Base-by-base conservation (phyloP, 2,797 vertebrate species). In the Borostomias antarcticus region DNA sequence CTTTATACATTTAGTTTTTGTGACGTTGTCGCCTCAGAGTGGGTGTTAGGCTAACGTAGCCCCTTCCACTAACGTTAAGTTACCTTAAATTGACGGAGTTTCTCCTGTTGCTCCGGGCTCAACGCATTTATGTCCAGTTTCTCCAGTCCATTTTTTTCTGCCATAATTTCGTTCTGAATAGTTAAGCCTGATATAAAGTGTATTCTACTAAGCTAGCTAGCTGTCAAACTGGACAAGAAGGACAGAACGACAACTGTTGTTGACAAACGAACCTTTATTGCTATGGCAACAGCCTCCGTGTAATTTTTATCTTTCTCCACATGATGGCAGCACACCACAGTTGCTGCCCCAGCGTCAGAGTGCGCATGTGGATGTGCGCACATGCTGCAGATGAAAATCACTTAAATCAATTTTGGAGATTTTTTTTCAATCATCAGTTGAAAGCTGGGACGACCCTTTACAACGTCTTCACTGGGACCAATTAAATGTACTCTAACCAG, bases 11-110 rank as follows among this genome's bases (percentile, higher is more conserved):
- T n/a, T n/a, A n/a, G n/a, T n/a, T n/a, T n/a, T n/a, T n/a, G n/a
- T n/a, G n/a, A n/a, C n/a, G n/a, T n/a, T n/a, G n/a, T n/a, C n/a
- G n/a, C n/a, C n/a, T n/a, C n/a, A n/a, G n/a, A n/a, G n/a, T n/a
- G n/a, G n/a, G n/a, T n/a, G n/a, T n/a, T n/a, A n/a, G n/a, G n/a
- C n/a, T n/a, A n/a, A n/a, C n/a, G n/a, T n/a, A n/a, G n/a, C n/a
- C n/a, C n/a, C n/a, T n/a, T 40, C 11, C 5, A 40, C 13, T 11
- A 2, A 3, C n/a, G n/a, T n/a, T n/a, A 15, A 45, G 13, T 45
- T 4, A 91, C 92, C 89, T 92, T 92, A 62, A 89, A 93, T 57
- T 83, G 85, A 40, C 74, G 85, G 29, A 93, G 85, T 71, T 81
- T 85, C 47, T 91, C 86, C 10, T 87, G 88, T 63, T 93, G 91